phyloP scores from a whole-genome alignment of 92 coral and sea anemone species.

The Plumapathes pennacea region DNA sequence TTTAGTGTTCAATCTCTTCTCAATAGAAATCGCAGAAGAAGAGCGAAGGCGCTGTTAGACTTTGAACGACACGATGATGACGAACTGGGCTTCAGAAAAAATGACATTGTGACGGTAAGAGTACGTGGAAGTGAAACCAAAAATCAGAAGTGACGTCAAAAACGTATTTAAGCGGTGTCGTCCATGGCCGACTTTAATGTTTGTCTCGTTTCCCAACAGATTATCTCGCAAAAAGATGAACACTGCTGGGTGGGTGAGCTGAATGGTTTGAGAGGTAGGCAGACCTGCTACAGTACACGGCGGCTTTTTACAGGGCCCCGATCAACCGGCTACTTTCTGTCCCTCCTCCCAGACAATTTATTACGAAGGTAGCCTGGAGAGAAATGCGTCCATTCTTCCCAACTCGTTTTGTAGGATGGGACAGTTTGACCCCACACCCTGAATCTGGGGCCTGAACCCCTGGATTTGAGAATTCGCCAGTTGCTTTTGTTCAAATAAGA shows the following conservation, averaged over 20 bases:
- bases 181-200: not conserved
- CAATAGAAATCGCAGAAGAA: conserved; percentile 84
- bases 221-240: conserved; percentile 96
- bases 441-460: too few species aligned
- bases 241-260: conserved; percentile 99
- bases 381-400: too few species aligned
- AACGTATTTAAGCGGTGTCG: too few species aligned
- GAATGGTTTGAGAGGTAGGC: conserved; percentile 81
- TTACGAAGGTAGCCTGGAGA: too few species aligned
- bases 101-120: conserved; percentile 91
- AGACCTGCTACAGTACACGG: too few species aligned
- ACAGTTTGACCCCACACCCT: too few species aligned
- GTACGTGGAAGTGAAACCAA: not conserved
- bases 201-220: conserved; percentile 35
- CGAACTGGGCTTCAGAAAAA: conserved; percentile 93
- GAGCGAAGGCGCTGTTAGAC: conserved; percentile 95
- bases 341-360: too few species aligned
- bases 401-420: too few species aligned
- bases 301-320: too few species aligned
- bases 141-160: not conserved
- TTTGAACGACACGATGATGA: conserved; percentile 99
- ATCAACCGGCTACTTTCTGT: too few species aligned
- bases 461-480: too few species aligned
- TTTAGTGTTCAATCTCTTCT: not conserved
- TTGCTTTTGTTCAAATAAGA: too few species aligned